Percentiles rank a stretch among this genome's conserved stretches.
phyloP scores from a whole-genome alignment of 2,113 vertebrate species.

The Calidris pygmaea region DNA sequence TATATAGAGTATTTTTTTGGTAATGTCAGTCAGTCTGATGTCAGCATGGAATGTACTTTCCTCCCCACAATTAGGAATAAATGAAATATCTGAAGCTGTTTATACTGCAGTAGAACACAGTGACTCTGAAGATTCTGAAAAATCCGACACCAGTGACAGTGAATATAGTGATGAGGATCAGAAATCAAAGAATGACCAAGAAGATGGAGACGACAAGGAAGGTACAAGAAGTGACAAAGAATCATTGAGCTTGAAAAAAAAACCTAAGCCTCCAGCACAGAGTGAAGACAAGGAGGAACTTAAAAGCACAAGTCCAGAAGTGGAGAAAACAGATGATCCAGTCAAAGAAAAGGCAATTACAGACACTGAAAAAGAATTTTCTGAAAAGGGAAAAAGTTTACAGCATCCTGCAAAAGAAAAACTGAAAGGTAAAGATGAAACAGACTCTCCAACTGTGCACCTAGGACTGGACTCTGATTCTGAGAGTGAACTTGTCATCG shows the following conservation, averaged over 20 bases:
- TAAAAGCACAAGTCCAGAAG: conserved; percentile 62
- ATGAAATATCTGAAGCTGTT: conserved; percentile 94
- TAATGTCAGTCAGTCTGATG: conserved; percentile 2
- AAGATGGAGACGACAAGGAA: conserved; percentile 82
- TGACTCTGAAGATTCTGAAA: conserved; percentile 95
- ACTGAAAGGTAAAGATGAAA: conserved; percentile 85
- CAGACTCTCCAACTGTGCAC: conserved; percentile 77
- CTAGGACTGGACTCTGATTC: conserved; percentile 93
- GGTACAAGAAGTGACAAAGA: conserved; percentile 78
- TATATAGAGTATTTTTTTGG: not conserved
- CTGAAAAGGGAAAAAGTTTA: conserved; percentile 83
- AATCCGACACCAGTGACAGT: conserved; percentile 93
- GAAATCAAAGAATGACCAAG: conserved; percentile 85
- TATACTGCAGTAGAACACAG: conserved; percentile 92
- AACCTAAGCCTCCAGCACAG: conserved; percentile 75
- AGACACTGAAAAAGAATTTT: conserved; percentile 80
- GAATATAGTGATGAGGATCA: conserved; percentile 92
- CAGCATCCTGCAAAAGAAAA: conserved; percentile 81
- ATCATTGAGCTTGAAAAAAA: conserved; percentile 76
- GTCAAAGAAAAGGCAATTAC: conserved; percentile 81
- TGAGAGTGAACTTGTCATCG: conserved; percentile 96
- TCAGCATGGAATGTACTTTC: conserved; percentile 44
- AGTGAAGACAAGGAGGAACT: conserved; percentile 83
- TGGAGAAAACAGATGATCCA: conserved; percentile 73
- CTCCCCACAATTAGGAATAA: conserved; percentile 84